phyloP scores from a whole-genome alignment of 2,797 vertebrate genomes.

The Gymnocypris eckloni region DNA sequence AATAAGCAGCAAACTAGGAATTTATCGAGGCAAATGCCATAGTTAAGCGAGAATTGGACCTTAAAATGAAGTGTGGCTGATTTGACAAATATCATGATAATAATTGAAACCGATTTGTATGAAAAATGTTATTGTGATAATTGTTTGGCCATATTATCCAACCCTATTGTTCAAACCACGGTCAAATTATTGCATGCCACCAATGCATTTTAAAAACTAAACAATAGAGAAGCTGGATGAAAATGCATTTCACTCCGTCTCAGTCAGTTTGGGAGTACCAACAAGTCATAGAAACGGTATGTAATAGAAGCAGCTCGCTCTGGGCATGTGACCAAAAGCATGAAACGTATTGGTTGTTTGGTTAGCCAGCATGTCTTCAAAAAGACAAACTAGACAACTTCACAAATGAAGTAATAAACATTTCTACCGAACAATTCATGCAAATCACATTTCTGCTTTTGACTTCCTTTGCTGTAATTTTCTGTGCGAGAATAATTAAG shows the following conservation, averaged over 20 bases:
- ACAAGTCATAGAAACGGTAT: neutral
- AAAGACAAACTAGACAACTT: neutral
- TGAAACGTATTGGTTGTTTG: neutral
- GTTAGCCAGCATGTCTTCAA: neutral
- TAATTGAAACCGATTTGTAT: too few species aligned
- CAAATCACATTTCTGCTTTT: conserved; percentile 35
- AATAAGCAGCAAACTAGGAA: neutral
- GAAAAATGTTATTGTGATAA: neutral
- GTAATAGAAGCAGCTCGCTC: neutral
- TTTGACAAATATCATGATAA: neutral
- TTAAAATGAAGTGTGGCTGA: neutral
- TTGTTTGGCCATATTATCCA: neutral
- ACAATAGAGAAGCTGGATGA: neutral
- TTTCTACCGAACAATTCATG: conserved; percentile 2
- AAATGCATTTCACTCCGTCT: neutral
- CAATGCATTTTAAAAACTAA: neutral
- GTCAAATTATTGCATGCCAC: neutral
- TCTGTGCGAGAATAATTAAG: neutral
- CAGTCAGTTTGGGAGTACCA: neutral
- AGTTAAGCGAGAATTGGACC: neutral
- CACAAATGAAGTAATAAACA: neutral
- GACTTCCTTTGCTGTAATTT: conserved; percentile 21
- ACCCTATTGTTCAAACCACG: neutral
- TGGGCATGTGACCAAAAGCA: neutral
- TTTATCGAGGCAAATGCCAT: too few species aligned